A percentile compares a stretch with the other conserved stretches of the same genome.
These are phyloP conservation scores for Morpho achilles DNA, from an alignment of 2,888 invertebrate genomes.

Conservation along the genomic window DNA sequence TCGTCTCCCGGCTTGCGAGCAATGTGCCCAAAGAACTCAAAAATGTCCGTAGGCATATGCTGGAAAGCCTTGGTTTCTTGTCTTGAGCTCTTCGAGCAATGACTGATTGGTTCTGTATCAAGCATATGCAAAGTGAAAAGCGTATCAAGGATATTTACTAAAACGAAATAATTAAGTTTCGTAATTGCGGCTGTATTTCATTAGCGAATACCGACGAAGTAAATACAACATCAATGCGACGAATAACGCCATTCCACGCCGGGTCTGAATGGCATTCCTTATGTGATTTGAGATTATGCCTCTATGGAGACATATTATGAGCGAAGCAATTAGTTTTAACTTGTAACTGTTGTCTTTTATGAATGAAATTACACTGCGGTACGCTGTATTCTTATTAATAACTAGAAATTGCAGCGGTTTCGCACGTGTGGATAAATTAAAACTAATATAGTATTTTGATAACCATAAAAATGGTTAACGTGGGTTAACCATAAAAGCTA, in stretches of 20 bases:
- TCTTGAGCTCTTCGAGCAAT: no score
- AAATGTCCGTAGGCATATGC: no score
- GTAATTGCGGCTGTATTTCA: conserved; percentile 27
- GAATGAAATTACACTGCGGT: conserved; percentile 9
- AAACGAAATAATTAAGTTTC: conserved; percentile 22
- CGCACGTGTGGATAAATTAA: no score
- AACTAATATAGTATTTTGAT: no score
- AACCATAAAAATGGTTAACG: no score
- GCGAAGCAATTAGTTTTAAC: conserved; percentile 27
- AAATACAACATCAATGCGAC: conserved; percentile 31
- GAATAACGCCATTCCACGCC: conserved; percentile 31
- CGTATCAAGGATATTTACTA: conserved; percentile 7
- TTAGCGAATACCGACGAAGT: conserved; percentile 28
- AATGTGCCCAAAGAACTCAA: no score
- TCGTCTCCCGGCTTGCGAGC: no score
- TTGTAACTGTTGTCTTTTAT: conserved; percentile 23
- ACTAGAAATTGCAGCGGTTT: no score
- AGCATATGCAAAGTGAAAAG: conserved; percentile 1
- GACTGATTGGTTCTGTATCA: no score
- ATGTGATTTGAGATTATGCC: conserved; percentile 32
- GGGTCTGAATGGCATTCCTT: conserved; percentile 31
- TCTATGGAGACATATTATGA: conserved; percentile 30
- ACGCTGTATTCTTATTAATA: no score
- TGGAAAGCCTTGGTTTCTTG: no score
- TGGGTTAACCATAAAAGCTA: no score